A percentile compares a stretch with the other conserved stretches of the same genome.
Evolutionary conservation across 2,113 vertebrate species (phyloP).

Genomic region (Passer montanus): DNA sequence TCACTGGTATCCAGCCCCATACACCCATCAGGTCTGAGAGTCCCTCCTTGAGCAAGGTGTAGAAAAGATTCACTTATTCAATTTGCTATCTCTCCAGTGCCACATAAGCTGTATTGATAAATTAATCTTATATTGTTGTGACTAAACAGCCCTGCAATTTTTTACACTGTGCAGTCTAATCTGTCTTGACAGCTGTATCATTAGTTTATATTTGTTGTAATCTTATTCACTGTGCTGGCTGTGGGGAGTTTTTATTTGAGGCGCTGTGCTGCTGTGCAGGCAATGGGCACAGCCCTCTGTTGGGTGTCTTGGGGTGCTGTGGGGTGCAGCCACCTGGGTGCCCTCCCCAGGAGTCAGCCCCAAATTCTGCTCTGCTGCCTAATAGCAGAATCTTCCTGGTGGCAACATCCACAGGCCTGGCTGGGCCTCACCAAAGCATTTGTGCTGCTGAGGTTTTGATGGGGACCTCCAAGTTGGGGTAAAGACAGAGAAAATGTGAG

Average conservation of each 20-base stretch:
- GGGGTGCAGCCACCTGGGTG: neutral
- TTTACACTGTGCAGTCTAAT: slow-evolving; percentile 73
- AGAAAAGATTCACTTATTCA: slow-evolving; percentile 51
- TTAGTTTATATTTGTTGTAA: slow-evolving; percentile 72
- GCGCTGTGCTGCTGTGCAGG: neutral
- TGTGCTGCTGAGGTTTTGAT: neutral
- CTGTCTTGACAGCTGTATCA: slow-evolving; percentile 71
- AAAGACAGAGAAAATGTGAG: neutral
- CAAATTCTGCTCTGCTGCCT: neutral
- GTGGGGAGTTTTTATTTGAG: neutral
- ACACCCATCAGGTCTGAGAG: neutral
- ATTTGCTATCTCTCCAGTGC: slow-evolving; percentile 65
- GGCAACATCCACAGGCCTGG: neutral
- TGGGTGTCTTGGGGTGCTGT: fast-evolving
- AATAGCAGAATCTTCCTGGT: neutral
- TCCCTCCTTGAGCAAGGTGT: slow-evolving; percentile 25
- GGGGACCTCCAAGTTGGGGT: fast-evolving
- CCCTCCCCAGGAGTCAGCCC: neutral
- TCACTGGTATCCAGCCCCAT: neutral
- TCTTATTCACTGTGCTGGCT: slow-evolving; percentile 60
- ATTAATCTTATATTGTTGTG: slow-evolving; percentile 77
- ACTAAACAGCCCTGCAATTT: slow-evolving; percentile 74
- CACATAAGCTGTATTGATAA: slow-evolving; percentile 76
- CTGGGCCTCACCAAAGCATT: neutral
- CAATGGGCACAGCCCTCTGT: neutral